Percentiles rank a stretch among this genome's conserved stretches.
Evolutionary conservation across 2,113 vertebrate species (phyloP).

Genomic region (Lontra canadensis): DNA sequence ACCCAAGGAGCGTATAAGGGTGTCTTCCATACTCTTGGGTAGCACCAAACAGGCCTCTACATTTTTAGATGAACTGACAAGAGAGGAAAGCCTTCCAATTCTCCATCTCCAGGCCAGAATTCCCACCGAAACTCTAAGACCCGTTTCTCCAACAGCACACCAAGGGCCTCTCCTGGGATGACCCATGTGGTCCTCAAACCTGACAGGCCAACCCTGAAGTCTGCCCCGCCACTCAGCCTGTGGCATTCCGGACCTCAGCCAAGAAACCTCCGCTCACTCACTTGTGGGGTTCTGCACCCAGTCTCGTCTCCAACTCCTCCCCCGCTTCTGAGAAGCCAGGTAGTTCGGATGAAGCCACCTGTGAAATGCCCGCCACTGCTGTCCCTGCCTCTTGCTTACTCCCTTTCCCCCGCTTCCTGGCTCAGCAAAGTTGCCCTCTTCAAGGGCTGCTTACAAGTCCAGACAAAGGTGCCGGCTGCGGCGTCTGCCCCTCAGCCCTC

Average conservation of each 20-base stretch:
- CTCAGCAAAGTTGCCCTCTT: neutral
- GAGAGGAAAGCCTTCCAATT: neutral
- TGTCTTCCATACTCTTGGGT: neutral
- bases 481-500: neutral
- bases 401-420: neutral
- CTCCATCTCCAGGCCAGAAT: neutral
- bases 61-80: neutral
- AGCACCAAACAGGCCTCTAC: neutral
- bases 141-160: neutral
- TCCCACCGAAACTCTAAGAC: neutral
- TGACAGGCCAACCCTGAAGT: too few species aligned
- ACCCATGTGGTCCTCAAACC: neutral
- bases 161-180: neutral
- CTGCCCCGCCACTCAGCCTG: neutral
- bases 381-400: neutral
- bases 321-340: neutral
- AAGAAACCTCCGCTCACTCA: neutral
- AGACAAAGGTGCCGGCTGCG: neutral
- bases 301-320: neutral
- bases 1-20: neutral
- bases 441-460: neutral
- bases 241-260: neutral
- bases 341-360: neutral
- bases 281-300: neutral
- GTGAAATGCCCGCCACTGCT: neutral